Base-by-base conservation (phyloP, 2,888 invertebrate species). In the Tachina fera region DNA sequence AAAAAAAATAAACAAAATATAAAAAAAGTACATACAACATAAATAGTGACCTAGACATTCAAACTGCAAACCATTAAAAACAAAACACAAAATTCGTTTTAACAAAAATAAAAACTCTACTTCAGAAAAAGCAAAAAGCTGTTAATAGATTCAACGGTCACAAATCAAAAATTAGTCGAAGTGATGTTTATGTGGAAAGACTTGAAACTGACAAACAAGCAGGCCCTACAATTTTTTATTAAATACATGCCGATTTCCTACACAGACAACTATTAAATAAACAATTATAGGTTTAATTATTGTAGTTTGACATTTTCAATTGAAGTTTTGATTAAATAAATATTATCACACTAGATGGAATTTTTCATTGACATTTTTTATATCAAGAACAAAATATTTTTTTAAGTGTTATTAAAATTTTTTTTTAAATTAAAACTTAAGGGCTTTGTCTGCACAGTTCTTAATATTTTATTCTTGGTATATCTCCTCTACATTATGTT, bases 41-140 rank as follows among this genome's bases (percentile, higher is more conserved):
- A 9, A 77, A 82, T 31, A 65, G 22, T 77, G 77, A 71, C 72
- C 83, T 19, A 51, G 83, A 72, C 65, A 78, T 78, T 83, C 47
- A 78, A 72, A 77, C 45, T 65, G 43, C 68, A 65, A 74, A 58
- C 56, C 58, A 74, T 67, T 51, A 60, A 67, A 11, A 61, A 72
- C 51, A 61, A 72, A 60, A 65, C 51, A 41, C n/a, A 60, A 43
- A 67, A 67, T 70, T 56, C 19, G 13, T 76, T 75, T 76, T 53
- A 61, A 31, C 31, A 31, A 75, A 51, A 60, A 22, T 11, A 16
- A 4, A 51, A 11, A 51, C 16, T 60, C 39, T 41, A 60, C 39
- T 65, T 19, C 31, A 31, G 3, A 51, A 51, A 51, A 1, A 47
- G 1, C 16, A 61, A 39, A 39, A 60, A 39, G 9, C 61, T 49